A percentile compares a stretch with the other conserved stretches of the same genome.
Conservation (phyloP, 2,797 vertebrate species). For the Sebastes hubbsi region DNA sequence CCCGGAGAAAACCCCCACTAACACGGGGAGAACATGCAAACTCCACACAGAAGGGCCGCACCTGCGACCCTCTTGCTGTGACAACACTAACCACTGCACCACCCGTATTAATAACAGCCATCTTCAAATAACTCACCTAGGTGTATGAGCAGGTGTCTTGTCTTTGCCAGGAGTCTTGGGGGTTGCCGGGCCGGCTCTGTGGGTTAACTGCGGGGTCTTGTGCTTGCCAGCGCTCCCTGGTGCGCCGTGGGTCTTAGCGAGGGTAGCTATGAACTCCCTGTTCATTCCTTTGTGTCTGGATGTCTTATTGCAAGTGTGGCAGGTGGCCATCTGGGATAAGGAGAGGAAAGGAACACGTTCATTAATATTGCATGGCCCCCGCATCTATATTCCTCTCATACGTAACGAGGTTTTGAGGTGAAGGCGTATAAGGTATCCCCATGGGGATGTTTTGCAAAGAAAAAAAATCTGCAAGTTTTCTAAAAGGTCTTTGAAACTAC, state of each 20-base stretch:
- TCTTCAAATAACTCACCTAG: slow-evolving; percentile 69
- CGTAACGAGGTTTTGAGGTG: slow-evolving; percentile 26
- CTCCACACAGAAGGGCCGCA: no score
- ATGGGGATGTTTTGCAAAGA: neutral
- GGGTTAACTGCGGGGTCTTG: slow-evolving; percentile 71
- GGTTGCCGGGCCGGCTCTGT: slow-evolving; percentile 44
- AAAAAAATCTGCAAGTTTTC: neutral
- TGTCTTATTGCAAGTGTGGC: slow-evolving; percentile 89
- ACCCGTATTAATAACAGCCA: slow-evolving; percentile 12
- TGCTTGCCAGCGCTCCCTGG: slow-evolving; percentile 71
- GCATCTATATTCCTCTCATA: slow-evolving; percentile 19
- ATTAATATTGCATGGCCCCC: slow-evolving; percentile 45
- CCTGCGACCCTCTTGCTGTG: no score
- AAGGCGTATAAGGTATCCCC: slow-evolving; percentile 3
- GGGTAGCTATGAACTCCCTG: slow-evolving; percentile 79
- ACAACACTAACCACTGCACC: no score
- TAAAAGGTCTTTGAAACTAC: neutral
- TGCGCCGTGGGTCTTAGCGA: slow-evolving; percentile 69
- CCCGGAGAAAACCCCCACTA: no score
- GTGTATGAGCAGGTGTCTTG: slow-evolving; percentile 76
- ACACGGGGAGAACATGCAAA: no score
- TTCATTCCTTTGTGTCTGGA: slow-evolving; percentile 85
- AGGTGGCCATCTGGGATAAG: slow-evolving; percentile 89
- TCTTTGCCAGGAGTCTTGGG: slow-evolving; percentile 67
- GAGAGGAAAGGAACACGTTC: slow-evolving; percentile 23